Conservation (phyloP, 35 echinoderm and acorn worm genomes). For the Chiridota heheva region DNA sequence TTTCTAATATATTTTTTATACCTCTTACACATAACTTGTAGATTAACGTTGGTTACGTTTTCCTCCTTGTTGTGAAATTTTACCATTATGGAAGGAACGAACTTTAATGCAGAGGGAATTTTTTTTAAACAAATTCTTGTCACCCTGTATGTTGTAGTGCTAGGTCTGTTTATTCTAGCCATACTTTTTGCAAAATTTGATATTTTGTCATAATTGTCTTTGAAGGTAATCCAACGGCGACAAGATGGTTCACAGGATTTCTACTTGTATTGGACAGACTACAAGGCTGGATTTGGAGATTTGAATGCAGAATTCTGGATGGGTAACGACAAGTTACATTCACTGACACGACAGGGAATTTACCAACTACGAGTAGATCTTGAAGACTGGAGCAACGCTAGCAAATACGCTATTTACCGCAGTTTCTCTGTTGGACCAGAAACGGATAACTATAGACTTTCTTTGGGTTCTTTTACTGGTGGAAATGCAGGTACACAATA, state of each 20-base stretch:
- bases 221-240: constrained; percentile 51
- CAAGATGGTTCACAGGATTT: constrained; percentile 31
- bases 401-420: constrained; percentile 29
- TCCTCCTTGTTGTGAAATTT: no score
- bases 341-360: constrained; percentile 2
- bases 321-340: constrained; percentile 40
- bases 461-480: constrained; percentile 2
- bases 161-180: no score
- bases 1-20: no score
- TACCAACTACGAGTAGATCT: constrained; percentile 40
- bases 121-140: no score
- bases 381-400: not conserved
- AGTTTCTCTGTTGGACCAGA: constrained; percentile 35
- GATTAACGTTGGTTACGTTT: no score
- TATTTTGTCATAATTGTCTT: not conserved
- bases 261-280: constrained; percentile 30
- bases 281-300: constrained; percentile 50
- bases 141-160: no score
- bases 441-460: constrained; percentile 18
- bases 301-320: constrained; percentile 46
- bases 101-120: no score
- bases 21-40: no score
- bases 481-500: constrained; percentile 51
- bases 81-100: no score
- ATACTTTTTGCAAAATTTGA: not conserved